Conservation (phyloP, 2,113 vertebrate genomes). For the Takifugu bimaculatus region DNA sequence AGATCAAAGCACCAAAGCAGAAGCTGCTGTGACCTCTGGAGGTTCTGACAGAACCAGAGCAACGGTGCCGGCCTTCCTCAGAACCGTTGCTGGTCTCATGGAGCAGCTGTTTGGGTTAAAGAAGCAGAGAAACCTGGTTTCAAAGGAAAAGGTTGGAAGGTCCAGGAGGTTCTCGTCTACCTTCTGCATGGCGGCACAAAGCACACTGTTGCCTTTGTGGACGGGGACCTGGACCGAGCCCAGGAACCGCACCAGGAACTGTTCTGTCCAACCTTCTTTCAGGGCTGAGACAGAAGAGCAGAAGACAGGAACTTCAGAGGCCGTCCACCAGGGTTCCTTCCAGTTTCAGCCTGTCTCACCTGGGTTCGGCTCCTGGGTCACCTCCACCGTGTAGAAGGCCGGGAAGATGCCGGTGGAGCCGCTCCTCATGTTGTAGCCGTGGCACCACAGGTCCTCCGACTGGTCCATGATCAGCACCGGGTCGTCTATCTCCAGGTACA, state of each 20-base stretch:
- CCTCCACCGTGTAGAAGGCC: slow-evolving; percentile 86
- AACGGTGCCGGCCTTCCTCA: too few species aligned
- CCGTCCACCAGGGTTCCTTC: neutral
- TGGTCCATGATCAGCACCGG: slow-evolving; percentile 87
- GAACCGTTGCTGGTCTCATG: too few species aligned
- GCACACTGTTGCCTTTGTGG: slow-evolving; percentile 89
- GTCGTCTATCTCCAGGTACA: slow-evolving; percentile 89
- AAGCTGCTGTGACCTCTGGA: too few species aligned
- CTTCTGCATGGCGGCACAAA: slow-evolving; percentile 96
- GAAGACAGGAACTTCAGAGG: neutral
- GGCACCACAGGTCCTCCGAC: slow-evolving; percentile 92
- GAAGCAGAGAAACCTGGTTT: too few species aligned
- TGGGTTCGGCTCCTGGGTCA: slow-evolving; percentile 65
- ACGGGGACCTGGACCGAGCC: slow-evolving; percentile 93
- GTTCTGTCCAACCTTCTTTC: slow-evolving; percentile 81
- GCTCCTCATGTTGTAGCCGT: slow-evolving; percentile 95
- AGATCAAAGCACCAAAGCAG: too few species aligned
- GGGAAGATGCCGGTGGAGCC: slow-evolving; percentile 90
- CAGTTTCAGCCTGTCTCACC: slow-evolving; percentile 32
- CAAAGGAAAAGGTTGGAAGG: too few species aligned
- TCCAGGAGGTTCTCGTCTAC: slow-evolving; percentile 56
- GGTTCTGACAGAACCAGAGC: too few species aligned
- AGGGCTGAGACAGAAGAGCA: slow-evolving; percentile 47
- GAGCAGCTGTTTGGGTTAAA: too few species aligned
- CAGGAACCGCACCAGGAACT: slow-evolving; percentile 87